Conservation (phyloP, 2,888 invertebrate genomes). For the Dryobota labecula region DNA sequence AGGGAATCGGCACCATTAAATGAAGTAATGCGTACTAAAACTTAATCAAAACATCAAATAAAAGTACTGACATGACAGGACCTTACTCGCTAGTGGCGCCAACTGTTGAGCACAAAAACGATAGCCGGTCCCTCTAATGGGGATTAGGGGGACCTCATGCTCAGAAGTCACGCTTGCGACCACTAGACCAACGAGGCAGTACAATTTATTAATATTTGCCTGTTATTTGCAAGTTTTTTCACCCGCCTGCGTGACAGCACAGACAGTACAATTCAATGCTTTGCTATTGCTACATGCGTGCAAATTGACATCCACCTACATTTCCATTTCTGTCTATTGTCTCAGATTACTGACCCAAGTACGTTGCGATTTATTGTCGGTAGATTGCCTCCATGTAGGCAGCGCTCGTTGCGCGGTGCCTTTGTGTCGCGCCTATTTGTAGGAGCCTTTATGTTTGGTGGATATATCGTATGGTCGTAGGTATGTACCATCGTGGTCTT, state of each 20-base stretch:
- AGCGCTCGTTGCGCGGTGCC: too few relatives aligned
- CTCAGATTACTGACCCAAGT: slow-evolving; percentile 26
- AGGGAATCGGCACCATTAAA: too few relatives aligned
- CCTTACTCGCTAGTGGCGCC: too few relatives aligned
- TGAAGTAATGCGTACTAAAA: too few relatives aligned
- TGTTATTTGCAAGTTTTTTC: not conserved
- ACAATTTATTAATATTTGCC: not conserved
- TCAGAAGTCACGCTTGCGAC: not conserved
- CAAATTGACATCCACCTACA: slow-evolving; percentile 19
- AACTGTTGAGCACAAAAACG: too few relatives aligned
- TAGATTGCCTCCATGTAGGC: not conserved
- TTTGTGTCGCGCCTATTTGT: too few relatives aligned
- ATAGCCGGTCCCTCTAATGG: too few relatives aligned
- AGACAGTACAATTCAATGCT: not conserved
- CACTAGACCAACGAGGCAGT: not conserved
- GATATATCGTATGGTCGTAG: too few relatives aligned
- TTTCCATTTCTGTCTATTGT: slow-evolving; percentile 20
- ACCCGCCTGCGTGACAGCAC: not conserved
- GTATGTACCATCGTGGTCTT: too few relatives aligned
- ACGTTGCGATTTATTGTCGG: slow-evolving; percentile 26
- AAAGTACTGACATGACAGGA: too few relatives aligned
- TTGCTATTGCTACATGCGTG: not conserved
- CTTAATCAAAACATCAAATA: too few relatives aligned
- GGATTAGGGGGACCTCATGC: not conserved
- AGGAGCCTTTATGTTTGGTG: not conserved